Conservation (phyloP, 2,797 vertebrate genomes). For the Threskiornis aethiopicus region DNA sequence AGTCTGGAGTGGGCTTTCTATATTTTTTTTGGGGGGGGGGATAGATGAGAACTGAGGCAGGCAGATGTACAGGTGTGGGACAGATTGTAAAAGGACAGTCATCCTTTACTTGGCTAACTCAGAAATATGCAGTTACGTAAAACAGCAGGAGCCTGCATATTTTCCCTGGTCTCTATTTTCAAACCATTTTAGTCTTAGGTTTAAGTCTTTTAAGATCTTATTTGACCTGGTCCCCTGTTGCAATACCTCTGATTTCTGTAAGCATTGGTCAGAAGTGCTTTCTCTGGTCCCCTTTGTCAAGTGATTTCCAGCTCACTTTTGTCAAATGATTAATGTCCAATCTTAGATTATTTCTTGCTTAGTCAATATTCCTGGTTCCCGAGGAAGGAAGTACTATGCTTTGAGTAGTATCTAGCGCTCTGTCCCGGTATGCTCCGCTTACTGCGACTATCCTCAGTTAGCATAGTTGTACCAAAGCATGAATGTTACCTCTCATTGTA, state of each 20-base stretch:
- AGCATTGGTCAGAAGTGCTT: background rate
- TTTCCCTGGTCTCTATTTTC: background rate
- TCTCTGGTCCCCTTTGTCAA: background rate
- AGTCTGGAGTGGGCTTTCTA: background rate
- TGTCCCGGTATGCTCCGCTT: background rate
- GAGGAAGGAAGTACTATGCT: background rate
- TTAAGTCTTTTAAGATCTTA: background rate
- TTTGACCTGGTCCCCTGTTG: background rate
- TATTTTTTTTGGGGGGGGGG: no score
- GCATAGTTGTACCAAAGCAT: background rate
- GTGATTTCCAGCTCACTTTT: background rate
- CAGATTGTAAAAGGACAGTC: background rate
- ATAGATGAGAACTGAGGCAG: background rate
- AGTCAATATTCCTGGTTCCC: background rate
- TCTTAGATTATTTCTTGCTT: background rate
- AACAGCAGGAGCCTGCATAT: background rate
- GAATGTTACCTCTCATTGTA: background rate
- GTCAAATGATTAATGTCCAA: background rate
- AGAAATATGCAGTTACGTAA: background rate
- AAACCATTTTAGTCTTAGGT: background rate
- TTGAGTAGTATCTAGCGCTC: background rate
- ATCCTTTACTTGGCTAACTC: background rate
- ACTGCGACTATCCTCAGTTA: background rate
- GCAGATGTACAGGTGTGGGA: background rate
- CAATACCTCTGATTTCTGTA: background rate